A percentile compares a stretch with the other conserved stretches of the same genome.
Conservation (phyloP, 2,797 vertebrate genomes). For the Eupleurogrammus muticus region DNA sequence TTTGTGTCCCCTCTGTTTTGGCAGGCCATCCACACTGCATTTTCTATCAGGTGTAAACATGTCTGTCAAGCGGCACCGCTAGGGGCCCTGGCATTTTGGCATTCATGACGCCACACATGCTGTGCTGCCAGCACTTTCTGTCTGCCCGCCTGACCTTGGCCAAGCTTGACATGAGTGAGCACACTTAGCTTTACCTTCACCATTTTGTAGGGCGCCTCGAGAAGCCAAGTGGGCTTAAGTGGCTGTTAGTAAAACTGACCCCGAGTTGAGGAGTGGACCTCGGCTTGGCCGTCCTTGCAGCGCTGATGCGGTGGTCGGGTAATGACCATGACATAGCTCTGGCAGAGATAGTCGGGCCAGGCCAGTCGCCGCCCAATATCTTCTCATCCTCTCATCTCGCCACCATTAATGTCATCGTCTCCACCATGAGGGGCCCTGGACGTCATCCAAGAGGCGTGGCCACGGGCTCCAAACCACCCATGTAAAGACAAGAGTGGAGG, state of each 20-base stretch:
- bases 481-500: constrained; percentile 47
- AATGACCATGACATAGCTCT: constrained; percentile 58
- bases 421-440: constrained; percentile 28
- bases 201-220: constrained; percentile 55
- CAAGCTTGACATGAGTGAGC: constrained; percentile 57
- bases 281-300: constrained; percentile 47
- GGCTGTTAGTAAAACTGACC: constrained; percentile 67
- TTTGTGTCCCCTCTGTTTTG: constrained; percentile 76
- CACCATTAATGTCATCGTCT: constrained; percentile 51
- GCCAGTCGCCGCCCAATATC: constrained; percentile 35
- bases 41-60: constrained; percentile 81
- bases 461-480: constrained; percentile 26
- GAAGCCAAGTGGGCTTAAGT: constrained; percentile 71
- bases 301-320: constrained; percentile 32
- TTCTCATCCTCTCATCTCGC: constrained; percentile 47
- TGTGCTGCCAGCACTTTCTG: constrained; percentile 58
- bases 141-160: constrained; percentile 71
- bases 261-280: constrained; percentile 61
- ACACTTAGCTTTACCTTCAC: constrained; percentile 55
- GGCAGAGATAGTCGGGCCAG: constrained; percentile 44
- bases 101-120: constrained; percentile 53
- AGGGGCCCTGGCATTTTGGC: constrained; percentile 62
- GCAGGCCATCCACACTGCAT: constrained; percentile 68
- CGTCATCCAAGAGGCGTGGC: constrained; percentile 31
- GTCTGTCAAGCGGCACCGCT: constrained; percentile 74